Base-by-base conservation (phyloP, 2,888 invertebrate species). In the Dicyrtoma fusca region DNA sequence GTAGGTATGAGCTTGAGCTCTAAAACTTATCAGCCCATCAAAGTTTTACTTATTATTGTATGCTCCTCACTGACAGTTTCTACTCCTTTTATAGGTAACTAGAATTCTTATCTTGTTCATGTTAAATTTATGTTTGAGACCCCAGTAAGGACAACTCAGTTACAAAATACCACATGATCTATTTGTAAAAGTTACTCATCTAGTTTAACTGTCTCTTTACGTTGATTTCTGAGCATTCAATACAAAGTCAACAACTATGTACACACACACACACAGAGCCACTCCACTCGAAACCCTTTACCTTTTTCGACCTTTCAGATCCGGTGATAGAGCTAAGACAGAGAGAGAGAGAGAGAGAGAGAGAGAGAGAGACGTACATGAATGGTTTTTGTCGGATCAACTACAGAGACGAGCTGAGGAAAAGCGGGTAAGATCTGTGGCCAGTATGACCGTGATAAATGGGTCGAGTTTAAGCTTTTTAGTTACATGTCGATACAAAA, bases 31-130 rank as follows among this genome's bases (percentile, higher is more conserved):
- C 23, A 47, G 13, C 26, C 23, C 25, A 17, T 57, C 26, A 25
- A 57, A 23, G 14, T 57, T 57, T 25, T 64, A 47, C 64, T 64
- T 64, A 64, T 64, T 64, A 64, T 64, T 45, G 6, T 49, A 23
- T 49, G 26, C 42, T 10, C 26, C 13, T n/a, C 45, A 49, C 49
- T 64, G 69, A 69, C 69, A 69, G 57, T 69, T 44, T 45, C 69
- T 42, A 69, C 57, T 68, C 69, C 57, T 69, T 69, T 69, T 69
- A 69, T 57, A 69, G 69, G 57, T 59, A 55, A 69, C 59, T 59
- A 69, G 69, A 69, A 47, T 57, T 17, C 69, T 69, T 69, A 69
- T 69, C 69, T 69, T 69, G 69, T 59, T 55, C 45, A 13, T 5
- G 44, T 19, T 21, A 21, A 64, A 64, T 64, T 64, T 49, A 64